Percentiles rank a stretch among this genome's conserved stretches.
Evolutionary conservation across 2,888 invertebrate species (phyloP).

Genomic region (Thereva unica): DNA sequence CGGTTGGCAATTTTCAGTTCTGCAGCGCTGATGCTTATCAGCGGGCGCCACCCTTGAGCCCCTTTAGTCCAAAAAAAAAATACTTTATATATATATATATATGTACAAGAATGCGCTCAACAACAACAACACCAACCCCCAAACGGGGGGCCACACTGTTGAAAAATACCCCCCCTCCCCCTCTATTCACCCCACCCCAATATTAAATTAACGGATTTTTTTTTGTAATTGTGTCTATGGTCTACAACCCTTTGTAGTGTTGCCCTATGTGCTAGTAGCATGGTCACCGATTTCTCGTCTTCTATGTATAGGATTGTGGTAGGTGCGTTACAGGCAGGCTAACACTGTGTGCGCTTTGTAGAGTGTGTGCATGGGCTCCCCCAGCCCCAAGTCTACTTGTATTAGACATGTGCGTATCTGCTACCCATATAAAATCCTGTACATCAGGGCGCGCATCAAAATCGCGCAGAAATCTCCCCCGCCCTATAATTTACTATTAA

Average conservation of each 20-base stretch:
- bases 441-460: constrained; percentile 14
- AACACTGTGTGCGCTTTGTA: not conserved
- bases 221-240: constrained; percentile 28
- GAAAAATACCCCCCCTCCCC: not conserved
- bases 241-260: constrained; percentile 1
- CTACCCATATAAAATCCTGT: constrained; percentile 1
- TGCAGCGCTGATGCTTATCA: too few relatives aligned
- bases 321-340: not conserved
- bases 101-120: too few relatives aligned
- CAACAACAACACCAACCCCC: not conserved
- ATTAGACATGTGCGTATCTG: constrained; percentile 15
- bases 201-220: constrained; percentile 19
- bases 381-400: not conserved
- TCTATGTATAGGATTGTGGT: too few relatives aligned
- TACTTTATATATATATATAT: too few relatives aligned
- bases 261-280: constrained; percentile 9
- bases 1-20: too few relatives aligned
- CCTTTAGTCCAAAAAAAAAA: too few relatives aligned
- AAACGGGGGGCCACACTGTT: constrained; percentile 1
- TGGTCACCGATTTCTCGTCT: too few relatives aligned
- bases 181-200: not conserved
- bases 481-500: constrained; percentile 10
- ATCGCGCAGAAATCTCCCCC: constrained; percentile 27
- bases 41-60: too few relatives aligned
- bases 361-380: not conserved